A percentile compares a stretch with the other conserved stretches of the same genome.
Conservation (phyloP, 2,888 invertebrate genomes). For the Epistrophe eligans region DNA sequence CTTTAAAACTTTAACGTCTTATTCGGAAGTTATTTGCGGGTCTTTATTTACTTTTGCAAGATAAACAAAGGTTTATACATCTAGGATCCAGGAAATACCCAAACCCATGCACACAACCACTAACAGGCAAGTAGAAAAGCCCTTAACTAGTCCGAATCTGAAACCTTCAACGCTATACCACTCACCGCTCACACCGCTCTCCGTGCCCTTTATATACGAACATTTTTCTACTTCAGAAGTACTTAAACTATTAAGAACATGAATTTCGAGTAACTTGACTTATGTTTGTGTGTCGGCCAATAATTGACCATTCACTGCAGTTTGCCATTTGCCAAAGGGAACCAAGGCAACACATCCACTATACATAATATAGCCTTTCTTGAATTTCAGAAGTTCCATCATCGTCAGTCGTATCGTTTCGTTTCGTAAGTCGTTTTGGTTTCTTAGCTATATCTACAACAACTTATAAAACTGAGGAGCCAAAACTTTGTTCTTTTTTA, state of each 20-base stretch:
- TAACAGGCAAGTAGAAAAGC: background rate
- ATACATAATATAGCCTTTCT: background rate
- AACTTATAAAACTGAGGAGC: conserved; percentile 29
- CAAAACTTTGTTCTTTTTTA: conserved; percentile 52
- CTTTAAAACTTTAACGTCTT: conserved; percentile 16
- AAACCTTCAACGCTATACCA: background rate
- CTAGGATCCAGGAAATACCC: conserved; percentile 14
- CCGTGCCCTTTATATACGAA: background rate
- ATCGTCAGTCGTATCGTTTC: conserved; percentile 3
- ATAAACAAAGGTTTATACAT: conserved; percentile 44
- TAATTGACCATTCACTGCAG: conserved; percentile 72
- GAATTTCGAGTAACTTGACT: conserved; percentile 68
- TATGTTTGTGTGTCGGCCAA: conserved; percentile 62
- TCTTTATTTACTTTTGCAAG: conserved; percentile 34
- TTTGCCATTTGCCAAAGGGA: conserved; percentile 50
- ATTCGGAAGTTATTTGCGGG: conserved; percentile 24
- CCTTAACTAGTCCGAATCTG: background rate
- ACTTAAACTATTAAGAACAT: conserved; percentile 71
- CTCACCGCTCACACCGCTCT: background rate
- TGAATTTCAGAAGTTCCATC: conserved; percentile 18
- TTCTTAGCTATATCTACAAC: conserved; percentile 37
- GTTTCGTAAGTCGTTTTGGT: conserved; percentile 23
- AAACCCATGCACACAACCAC: conserved; percentile 15
- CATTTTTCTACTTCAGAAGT: conserved; percentile 38
- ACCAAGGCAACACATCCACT: conserved; percentile 22